Evolutionary conservation across 2,888 invertebrate species (phyloP), one percentile per base, ranked within the genome.

Genomic region (Hirtodrosophila confusa): DNA sequence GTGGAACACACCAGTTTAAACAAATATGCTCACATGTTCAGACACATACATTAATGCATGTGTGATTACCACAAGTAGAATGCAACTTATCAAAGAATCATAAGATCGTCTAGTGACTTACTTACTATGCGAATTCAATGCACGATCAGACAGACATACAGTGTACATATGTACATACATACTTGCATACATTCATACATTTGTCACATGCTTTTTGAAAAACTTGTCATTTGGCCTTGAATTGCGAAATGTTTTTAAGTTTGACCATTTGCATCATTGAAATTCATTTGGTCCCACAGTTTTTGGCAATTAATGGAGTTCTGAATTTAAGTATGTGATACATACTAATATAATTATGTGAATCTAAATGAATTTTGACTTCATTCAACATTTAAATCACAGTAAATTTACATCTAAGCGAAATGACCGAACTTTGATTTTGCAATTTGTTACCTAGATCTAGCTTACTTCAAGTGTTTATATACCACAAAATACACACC

Each of bases 201-300:
- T 50, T 57, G 61, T 62, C 62, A 50, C 62, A 62, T 31, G 51
- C 9, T 49, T 56, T 61, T 37, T 31, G 23, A 40, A 36, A 49
- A 44, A 50, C 39, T 57, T 63, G 63, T 58, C 44, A 40, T n/a
- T 40, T 50, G 40, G 51, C 63, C 63, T 58, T 63, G 40, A 29
- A 11, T 45, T 39, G 41, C 47, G 43, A 56, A 63, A 63, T 57
- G 44, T 45, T 45, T 63, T 58, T 29, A 45, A 45, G 45, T 23
- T 58, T 41, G 23, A 10, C 40, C 45, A 63, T 58, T 62, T 62
- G 62, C 60, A 61, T 56, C 61, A 61, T 61, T 61, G 48, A 41
- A 61, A 61, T 61, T 61, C 61, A 61, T 37, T 56, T 61, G 57
- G 24, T 48, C 9, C 41, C 29, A 48, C 48, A 58, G 11, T 12